Evolutionary conservation across 1,140 invertebrate species (phyloP).

Genomic region (Cotesia typhae): DNA sequence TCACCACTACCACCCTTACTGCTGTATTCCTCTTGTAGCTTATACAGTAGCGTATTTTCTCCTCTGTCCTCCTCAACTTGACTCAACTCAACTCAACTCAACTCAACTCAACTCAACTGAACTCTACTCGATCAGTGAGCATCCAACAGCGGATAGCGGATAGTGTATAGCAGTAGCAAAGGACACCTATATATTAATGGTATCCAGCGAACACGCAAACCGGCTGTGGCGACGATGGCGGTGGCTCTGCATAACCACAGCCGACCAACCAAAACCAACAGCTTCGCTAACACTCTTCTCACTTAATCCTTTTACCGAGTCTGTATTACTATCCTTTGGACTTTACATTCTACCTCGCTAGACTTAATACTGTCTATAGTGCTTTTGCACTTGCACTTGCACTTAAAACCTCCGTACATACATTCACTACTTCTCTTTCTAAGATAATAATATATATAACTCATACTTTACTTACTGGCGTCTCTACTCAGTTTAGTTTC

Average conservation of each 20-base stretch:
- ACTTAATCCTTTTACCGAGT: slow-evolving; percentile 16
- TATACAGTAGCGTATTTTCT: neutral
- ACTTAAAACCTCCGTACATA: too few relatives aligned
- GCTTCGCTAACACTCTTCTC: slow-evolving; percentile 62
- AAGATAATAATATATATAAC: too few relatives aligned
- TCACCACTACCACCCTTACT: slow-evolving; percentile 28
- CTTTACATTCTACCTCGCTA: too few relatives aligned
- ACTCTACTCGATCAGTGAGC: slow-evolving; percentile 50
- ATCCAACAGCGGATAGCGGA: slow-evolving; percentile 46
- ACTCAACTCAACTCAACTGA: too few relatives aligned
- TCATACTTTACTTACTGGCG: too few relatives aligned
- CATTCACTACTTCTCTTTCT: too few relatives aligned
- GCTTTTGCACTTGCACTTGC: too few relatives aligned
- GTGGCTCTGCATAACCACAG: slow-evolving; percentile 60
- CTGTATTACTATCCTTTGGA: too few relatives aligned
- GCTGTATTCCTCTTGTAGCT: neutral
- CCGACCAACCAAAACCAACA: slow-evolving; percentile 64
- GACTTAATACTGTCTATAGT: too few relatives aligned
- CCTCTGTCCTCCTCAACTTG: too few relatives aligned
- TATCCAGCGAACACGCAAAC: slow-evolving; percentile 61
- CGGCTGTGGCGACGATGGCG: slow-evolving; percentile 55
- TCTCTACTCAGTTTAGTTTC: too few relatives aligned
- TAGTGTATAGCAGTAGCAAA: slow-evolving; percentile 17
- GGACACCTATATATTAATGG: slow-evolving; percentile 58
- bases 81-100: too few relatives aligned